Base-by-base conservation (phyloP, 2,888 invertebrate genomes). In the Athalia circularis region DNA sequence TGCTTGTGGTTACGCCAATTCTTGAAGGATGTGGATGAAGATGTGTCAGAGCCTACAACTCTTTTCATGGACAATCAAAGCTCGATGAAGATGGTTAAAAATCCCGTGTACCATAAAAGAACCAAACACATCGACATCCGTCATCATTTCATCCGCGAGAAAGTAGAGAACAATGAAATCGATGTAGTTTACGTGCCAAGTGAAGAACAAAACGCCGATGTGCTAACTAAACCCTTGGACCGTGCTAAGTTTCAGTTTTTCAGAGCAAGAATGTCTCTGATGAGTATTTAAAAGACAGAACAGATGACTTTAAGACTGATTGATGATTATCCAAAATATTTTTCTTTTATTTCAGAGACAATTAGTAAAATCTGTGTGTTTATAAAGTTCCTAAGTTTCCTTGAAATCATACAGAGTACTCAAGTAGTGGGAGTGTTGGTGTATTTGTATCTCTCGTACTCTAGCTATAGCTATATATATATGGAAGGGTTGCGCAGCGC, bases 61-160 rank as follows among this genome's bases (percentile, higher is more conserved):
- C 15, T 67, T 7, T 15, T 15, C 50, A 50, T 67, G 9, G 67
- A 67, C 7, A 67, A 67, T 7, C 43, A 8, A 45, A 50, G 67
- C 13, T 9, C 67, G 48, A 48, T 67, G 9, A 6, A 50, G 15
- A 11, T 67, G 3, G 9, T 13, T 9, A 52, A 50, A 15, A 67
- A 67, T 15, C 15, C 67, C 4, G 67, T 13, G 7, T 7, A n/a
- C 7, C 48, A 67, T 9, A 9, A 6, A 5, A n/a, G 50, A 5
- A 50, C 67, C 48, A 67, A 67, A 15, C 67, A 52, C n/a, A 15
- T 50, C 2, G 67, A 67, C 9, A 15, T 67, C 7, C 48, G 9
- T 7, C 15, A 15, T 5, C 50, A 50, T 45, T 52, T 50, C 11
- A n/a, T 65, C 4, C n/a, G 52, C 6, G 48, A 48, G 9, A 13